A percentile compares a stretch with the other conserved stretches of the same genome.
Evolutionary conservation across 2,888 invertebrate species (phyloP).

Genomic region (Papilio protenor): DNA sequence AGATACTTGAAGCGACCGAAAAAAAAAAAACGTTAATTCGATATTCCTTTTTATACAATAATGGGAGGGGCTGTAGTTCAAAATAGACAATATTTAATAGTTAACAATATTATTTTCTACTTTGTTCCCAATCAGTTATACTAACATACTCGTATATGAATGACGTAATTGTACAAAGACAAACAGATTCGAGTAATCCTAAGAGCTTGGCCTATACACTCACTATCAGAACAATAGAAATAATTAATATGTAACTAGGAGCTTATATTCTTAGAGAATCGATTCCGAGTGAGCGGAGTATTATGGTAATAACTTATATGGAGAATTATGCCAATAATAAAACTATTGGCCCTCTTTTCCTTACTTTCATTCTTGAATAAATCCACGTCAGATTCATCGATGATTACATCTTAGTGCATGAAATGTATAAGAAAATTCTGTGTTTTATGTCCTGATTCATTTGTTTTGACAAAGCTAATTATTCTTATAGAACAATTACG

Average conservation of each 20-base stretch:
- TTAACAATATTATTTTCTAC: background rate
- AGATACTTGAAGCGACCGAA: no score
- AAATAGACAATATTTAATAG: background rate
- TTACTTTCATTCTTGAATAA: slow-evolving; percentile 2
- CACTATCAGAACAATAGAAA: slow-evolving; percentile 14
- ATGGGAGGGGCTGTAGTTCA: no score
- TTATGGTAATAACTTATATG: slow-evolving; percentile 17
- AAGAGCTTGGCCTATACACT: background rate
- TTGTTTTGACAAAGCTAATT: no score
- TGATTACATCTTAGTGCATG: background rate
- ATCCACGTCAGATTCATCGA: background rate
- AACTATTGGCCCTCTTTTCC: slow-evolving; percentile 7
- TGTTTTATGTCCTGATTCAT: no score
- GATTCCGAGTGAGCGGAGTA: slow-evolving; percentile 2
- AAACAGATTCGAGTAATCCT: slow-evolving; percentile 4
- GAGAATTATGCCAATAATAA: slow-evolving; percentile 18
- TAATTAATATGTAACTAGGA: slow-evolving; percentile 26
- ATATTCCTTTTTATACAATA: no score
- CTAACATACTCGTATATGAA: background rate
- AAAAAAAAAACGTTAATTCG: no score
- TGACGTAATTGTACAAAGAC: slow-evolving; percentile 4
- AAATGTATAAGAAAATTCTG: background rate
- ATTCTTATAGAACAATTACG: no score
- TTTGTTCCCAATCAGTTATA: background rate
- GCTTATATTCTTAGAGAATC: slow-evolving; percentile 29